Conservation (phyloP, 2,888 invertebrate genomes). For the Drosophila tripunctata region DNA sequence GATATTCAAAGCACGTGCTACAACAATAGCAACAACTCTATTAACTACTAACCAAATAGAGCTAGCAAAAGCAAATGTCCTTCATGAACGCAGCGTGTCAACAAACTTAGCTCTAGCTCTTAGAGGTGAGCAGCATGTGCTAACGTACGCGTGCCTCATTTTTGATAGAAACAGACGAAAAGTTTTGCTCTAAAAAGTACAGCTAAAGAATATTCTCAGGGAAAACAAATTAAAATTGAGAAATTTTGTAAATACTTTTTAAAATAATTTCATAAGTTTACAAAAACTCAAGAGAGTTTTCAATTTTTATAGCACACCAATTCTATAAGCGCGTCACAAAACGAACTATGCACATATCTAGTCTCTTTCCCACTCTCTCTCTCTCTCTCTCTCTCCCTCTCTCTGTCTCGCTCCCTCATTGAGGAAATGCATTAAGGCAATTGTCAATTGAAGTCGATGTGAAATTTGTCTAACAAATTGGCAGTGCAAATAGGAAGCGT, state of each 20-base stretch:
- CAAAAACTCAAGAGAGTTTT: too few species aligned
- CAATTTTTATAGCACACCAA: too few species aligned
- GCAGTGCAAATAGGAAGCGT: constrained; percentile 28
- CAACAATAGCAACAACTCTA: constrained; percentile 11
- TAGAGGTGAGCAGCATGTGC: not conserved
- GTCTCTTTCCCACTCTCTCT: too few species aligned
- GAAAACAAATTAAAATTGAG: too few species aligned
- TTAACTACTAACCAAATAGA: constrained; percentile 16
- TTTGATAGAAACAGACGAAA: too few species aligned
- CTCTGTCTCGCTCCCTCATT: not conserved
- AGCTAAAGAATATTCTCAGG: too few species aligned
- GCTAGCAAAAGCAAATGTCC: constrained; percentile 35
- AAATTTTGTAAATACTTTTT: too few species aligned
- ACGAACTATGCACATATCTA: too few species aligned
- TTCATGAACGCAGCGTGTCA: constrained; percentile 22
- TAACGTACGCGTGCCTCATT: too few species aligned
- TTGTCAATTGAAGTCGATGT: constrained; percentile 2
- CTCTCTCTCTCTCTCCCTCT: not conserved
- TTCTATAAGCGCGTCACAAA: too few species aligned
- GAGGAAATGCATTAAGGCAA: constrained; percentile 32
- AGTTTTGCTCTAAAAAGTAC: too few species aligned
- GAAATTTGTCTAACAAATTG: constrained; percentile 35
- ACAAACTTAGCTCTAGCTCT: constrained; percentile 1
- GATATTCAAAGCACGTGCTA: constrained; percentile 36
- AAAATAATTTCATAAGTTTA: too few species aligned